Conservation (phyloP, 2,797 vertebrate species). For the Lemur catta region DNA sequence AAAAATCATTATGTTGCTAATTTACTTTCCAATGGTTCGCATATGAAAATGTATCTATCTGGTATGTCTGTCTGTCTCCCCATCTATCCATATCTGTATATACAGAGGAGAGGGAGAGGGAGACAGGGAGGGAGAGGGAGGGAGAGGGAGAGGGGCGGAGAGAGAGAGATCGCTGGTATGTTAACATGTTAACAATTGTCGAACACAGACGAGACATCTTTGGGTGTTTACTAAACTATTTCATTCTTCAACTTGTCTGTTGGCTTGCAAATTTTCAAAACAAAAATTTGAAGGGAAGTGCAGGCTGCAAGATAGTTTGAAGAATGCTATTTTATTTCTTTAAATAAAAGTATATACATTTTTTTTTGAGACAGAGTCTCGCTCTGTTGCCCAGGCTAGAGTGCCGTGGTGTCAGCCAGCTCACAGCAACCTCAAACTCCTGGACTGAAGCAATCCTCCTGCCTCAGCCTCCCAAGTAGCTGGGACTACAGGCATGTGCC, state of each 20-base stretch:
- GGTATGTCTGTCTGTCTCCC: not conserved
- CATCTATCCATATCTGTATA: rapidly evolving
- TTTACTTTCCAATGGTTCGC: not conserved
- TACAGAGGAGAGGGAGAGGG: too few species aligned
- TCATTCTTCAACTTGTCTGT: not conserved
- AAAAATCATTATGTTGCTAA: not conserved
- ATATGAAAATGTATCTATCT: too few species aligned
- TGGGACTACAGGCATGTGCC: too few species aligned
- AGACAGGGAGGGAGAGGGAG: too few species aligned
- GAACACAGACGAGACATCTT: not conserved
- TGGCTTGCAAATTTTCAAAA: not conserved
- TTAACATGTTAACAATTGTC: not conserved
- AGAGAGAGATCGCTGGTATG: not conserved
- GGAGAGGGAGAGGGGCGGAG: too few species aligned
- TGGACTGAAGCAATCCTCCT: too few species aligned
- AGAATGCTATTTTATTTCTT: not conserved
- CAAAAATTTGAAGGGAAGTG: not conserved
- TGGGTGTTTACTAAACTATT: not conserved
- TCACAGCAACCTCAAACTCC: too few species aligned
- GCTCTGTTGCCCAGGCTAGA: too few species aligned
- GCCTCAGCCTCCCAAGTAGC: too few species aligned
- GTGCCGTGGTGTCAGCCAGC: too few species aligned
- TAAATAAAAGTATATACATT: not conserved
- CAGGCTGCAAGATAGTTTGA: not conserved
- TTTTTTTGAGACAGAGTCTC: not conserved